Base-by-base conservation (phyloP, 2,888 invertebrate species). In the Tubulanus polymorphus region DNA sequence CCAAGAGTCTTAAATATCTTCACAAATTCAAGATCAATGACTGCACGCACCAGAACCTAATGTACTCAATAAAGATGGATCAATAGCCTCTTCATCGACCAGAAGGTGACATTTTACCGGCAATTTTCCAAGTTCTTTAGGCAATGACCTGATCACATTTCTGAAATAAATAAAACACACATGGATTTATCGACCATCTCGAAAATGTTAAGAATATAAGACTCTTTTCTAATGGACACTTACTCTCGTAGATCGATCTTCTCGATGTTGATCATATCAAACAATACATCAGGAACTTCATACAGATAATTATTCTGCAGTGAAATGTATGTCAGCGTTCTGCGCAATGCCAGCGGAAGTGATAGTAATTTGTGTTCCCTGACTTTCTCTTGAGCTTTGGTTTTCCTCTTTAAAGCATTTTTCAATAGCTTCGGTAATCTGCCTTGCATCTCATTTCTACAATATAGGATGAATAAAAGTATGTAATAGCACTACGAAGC, bases 111-210 rank as follows among this genome's bases (percentile, higher is more conserved):
- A 35, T 53, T 55, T 29, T 10, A n/a, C 28, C n/a, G 25, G 18
- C 57, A 71, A 53, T 37, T 57, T 61, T 2, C 69, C 71, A 10
- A 71, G 48, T 49, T 68, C 69, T 29, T 56, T 51, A 10, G 71
- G 71, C n/a, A 71, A 54, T 1, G n/a, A 50, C 25, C 55, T 65
- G 27, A 71, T 68, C 46, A 50, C 59, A 60, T 71, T 71, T 18
- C 70, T 70, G 51, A 0, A n/a, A n/a, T n/a, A n/a, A 41, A 15
- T 20, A 23, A 15, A 41, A 41, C 18, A 20, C 20, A 15, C 5
- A 8, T 5, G 41, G 5, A 8, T 41, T 8, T 41, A 41, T 20
- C 6, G 6, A 20, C 18, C 6, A 41, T 18, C 18, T 20, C 6
- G 23, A 15, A 20, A 5, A 41, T 5, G 5, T 8, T 15, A 5